Conservation (phyloP, 2,113 vertebrate species). For the Romanogobio albipinnatus region DNA sequence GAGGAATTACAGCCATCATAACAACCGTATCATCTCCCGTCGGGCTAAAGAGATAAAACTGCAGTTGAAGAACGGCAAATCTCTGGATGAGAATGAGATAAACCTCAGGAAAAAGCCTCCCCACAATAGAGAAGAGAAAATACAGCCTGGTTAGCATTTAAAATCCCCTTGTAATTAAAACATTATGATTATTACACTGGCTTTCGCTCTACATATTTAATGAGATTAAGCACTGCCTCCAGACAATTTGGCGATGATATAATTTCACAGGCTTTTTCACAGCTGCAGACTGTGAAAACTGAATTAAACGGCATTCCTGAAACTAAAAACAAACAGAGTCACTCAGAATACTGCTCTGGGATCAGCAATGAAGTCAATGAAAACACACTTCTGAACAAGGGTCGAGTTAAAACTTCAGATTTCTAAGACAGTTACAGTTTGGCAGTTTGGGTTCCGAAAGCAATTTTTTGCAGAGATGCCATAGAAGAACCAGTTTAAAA, state of each 20-base stretch:
- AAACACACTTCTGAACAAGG: not conserved
- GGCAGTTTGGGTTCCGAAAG: too few relatives aligned
- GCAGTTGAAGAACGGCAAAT: not conserved
- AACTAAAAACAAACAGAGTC: not conserved
- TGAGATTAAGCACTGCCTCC: slow-evolving; percentile 67
- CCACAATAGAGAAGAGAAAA: slow-evolving; percentile 27
- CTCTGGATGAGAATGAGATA: not conserved
- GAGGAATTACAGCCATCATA: slow-evolving; percentile 17
- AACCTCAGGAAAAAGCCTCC: slow-evolving; percentile 10
- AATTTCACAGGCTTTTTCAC: slow-evolving; percentile 72
- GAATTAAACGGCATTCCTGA: slow-evolving; percentile 49
- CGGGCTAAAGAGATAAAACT: slow-evolving; percentile 19
- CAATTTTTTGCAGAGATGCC: too few relatives aligned
- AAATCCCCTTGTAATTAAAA: slow-evolving; percentile 69
- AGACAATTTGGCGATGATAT: slow-evolving; percentile 56
- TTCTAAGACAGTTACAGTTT: too few relatives aligned
- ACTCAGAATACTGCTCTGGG: not conserved
- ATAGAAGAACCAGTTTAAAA: too few relatives aligned
- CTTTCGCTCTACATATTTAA: slow-evolving; percentile 60
- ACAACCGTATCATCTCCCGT: not conserved
- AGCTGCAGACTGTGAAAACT: slow-evolving; percentile 59
- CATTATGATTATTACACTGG: slow-evolving; percentile 61
- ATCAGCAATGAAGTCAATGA: not conserved
- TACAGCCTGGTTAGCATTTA: slow-evolving; percentile 55
- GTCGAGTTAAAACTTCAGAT: not conserved